These are phyloP conservation scores for Xanthia icteritia DNA, from an alignment of 2,888 invertebrate species.

Conservation along the genomic window DNA sequence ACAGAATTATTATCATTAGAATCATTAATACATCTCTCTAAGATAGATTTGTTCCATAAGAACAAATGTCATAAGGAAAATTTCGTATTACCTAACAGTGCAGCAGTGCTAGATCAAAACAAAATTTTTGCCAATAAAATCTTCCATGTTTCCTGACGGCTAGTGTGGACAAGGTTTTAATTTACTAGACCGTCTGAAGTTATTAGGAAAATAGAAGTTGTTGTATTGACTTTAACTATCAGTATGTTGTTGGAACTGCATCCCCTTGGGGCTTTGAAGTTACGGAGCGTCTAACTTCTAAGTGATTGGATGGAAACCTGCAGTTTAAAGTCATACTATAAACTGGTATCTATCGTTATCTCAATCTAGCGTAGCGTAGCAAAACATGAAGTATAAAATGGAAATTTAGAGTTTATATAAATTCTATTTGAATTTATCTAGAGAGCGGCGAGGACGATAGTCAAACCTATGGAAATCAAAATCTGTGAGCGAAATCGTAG, in stretches of 20 bases:
- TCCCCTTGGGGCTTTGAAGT: constrained; percentile 24
- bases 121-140: background rate
- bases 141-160: background rate
- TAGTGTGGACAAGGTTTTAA: background rate
- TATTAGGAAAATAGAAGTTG: constrained; percentile 1
- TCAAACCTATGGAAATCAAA: background rate
- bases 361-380: background rate
- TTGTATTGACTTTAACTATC: constrained; percentile 16
- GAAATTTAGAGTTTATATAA: background rate
- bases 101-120: background rate
- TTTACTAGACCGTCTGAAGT: background rate
- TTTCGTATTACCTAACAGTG: no score
- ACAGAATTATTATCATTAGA: no score
- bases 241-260: constrained; percentile 19
- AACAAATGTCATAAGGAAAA: no score
- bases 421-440: background rate
- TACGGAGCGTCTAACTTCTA: constrained; percentile 28
- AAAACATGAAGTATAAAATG: background rate
- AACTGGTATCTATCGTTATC: background rate
- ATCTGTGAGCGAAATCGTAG: background rate
- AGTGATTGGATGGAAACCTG: constrained; percentile 34
- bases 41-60: no score
- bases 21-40: no score
- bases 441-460: background rate
- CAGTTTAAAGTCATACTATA: background rate